Evolutionary conservation across 2,888 invertebrate genomes (phyloP), one percentile per base, ranked within the genome.

Genomic region (Epinotia ramella): DNA sequence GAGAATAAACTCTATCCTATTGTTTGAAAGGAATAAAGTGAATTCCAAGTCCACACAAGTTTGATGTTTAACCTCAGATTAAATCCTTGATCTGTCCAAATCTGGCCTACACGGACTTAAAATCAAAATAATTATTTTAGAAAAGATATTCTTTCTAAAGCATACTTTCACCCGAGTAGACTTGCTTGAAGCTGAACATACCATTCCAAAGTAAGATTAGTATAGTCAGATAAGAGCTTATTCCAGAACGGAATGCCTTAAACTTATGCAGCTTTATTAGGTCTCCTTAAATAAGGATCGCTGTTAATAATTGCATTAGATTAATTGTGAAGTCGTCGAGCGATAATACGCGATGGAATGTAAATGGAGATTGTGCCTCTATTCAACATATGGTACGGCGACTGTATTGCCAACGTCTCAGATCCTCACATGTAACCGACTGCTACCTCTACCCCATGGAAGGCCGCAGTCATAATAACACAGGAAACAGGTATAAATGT

Each of bases 201-300:
- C 65, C 66, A 66, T 66, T 66, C n/a, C 13, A 18, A 66, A 33
- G 53, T 53, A 28, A n/a, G 60, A 60, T 60, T 60, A 12, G 59
- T 59, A 46, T 28, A 69, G 69, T 69, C 59, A 60, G 69, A 69
- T 69, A 69, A 57, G 44, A 69, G 24, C 46, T 44, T 69, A 69
- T 59, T 69, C 46, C 59, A 44, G 46, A 59, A 46, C 46, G 46
- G 69, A 69, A 69, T 60, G 60, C 46, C 46, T 69, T 46, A 46
- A 69, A 69, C 46, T 46, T 46, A 59, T 13, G 69, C 24, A 28
- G 60, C 69, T 60, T 46, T 60, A 69, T 69, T 69, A 46, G 28
- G 69, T n/a, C 20, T n/a, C 12, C 24, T 69, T 69, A n/a, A 60
- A 69, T 69, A 59, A 69, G 69, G 59, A 24, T 44, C 16, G 57